A percentile compares a stretch with the other conserved stretches of the same genome.
These are phyloP conservation scores for Gymnocephalus cernua DNA, from an alignment of 2,113 vertebrate genomes.

Conservation along the genomic window DNA sequence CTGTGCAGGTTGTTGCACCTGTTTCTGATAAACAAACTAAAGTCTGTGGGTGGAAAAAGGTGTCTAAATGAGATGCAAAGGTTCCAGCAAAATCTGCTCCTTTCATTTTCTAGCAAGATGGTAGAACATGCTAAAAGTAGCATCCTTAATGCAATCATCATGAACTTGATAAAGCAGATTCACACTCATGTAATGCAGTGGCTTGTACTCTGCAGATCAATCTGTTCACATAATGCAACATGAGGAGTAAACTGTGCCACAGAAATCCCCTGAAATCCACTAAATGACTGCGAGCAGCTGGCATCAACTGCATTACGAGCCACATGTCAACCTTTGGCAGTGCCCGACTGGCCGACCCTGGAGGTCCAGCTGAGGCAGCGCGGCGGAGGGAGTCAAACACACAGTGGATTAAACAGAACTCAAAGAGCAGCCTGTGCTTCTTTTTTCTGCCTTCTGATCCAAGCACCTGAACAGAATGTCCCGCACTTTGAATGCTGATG, in stretches of 20 bases:
- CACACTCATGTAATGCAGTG: constrained; percentile 38
- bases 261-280: constrained; percentile 18
- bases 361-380: constrained; percentile 37
- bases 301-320: background rate
- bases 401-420: constrained; percentile 34
- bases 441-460: background rate
- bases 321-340: constrained; percentile 40
- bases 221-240: constrained; percentile 48
- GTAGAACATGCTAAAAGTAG: constrained; percentile 33
- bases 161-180: constrained; percentile 28
- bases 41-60: background rate
- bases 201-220: constrained; percentile 41
- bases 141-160: constrained; percentile 38
- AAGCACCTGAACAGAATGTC: background rate
- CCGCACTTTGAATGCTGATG: background rate
- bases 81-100: background rate
- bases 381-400: background rate
- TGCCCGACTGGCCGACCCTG: background rate
- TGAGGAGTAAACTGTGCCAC: constrained; percentile 6
- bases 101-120: constrained; percentile 35
- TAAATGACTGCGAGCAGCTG: constrained; percentile 25
- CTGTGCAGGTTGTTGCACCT: background rate
- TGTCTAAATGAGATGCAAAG: background rate
- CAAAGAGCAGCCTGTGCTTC: constrained; percentile 21
- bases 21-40: constrained; percentile 9